Conservation (phyloP, 2,113 vertebrate genomes). For the Ovis aries region ARS-UI_Ramb_v3.0 NC_056080.1:123095501-123096000, state of each 20-base stretch:
- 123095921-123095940: neutral
- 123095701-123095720: neutral
- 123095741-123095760: neutral
- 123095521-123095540: neutral
- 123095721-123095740: neutral
- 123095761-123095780: neutral
- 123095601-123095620: neutral
- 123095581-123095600: neutral
- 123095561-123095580: neutral
- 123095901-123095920: neutral
- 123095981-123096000: neutral
- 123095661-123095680: neutral
- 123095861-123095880: neutral
- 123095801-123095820: neutral
- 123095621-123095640: neutral
- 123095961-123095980: neutral
- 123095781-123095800: neutral
- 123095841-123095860: neutral
- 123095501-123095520: neutral
- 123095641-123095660: neutral
- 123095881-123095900: neutral
- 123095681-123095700: neutral
- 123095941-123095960: neutral
- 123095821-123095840: neutral
- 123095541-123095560: neutral